Evolutionary conservation across 2,888 invertebrate species (phyloP).

Genomic region (Slavum lentiscoides): DNA sequence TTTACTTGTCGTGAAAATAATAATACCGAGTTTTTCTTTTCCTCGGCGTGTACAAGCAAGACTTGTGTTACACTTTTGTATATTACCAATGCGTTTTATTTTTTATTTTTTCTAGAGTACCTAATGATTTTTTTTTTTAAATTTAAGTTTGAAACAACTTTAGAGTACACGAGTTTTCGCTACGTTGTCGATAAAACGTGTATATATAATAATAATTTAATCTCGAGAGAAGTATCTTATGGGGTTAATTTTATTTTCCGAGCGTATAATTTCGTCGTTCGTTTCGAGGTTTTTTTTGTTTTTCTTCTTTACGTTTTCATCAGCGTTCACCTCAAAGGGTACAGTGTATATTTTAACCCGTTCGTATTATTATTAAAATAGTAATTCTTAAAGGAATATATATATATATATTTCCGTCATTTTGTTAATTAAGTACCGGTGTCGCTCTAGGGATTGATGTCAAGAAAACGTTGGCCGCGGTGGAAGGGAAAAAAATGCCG

Average conservation of each 20-base stretch:
- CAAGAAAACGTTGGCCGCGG: neutral
- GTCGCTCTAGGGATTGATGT: neutral
- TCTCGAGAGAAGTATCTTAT: neutral
- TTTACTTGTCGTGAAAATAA: neutral
- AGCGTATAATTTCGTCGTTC: neutral
- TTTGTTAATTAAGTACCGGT: constrained; percentile 14
- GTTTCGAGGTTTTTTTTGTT: neutral
- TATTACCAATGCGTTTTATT: constrained; percentile 33
- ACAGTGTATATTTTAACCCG: neutral
- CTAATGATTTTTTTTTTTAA: constrained; percentile 25
- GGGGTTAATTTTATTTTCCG: constrained; percentile 7
- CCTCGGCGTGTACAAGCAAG: neutral
- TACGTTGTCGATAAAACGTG: neutral
- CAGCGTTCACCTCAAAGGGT: neutral
- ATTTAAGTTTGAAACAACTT: constrained; percentile 40
- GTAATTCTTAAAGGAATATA: neutral
- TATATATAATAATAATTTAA: constrained; percentile 1
- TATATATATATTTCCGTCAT: neutral
- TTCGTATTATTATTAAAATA: neutral
- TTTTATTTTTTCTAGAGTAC: constrained; percentile 11
- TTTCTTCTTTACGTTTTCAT: neutral
- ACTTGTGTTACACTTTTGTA: too few relatives aligned
- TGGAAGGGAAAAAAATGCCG: neutral
- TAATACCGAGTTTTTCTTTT: neutral
- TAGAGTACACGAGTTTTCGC: constrained; percentile 9